phyloP scores from a whole-genome alignment of 2,113 vertebrate genomes.

The Dicentrarchus labrax region DNA sequence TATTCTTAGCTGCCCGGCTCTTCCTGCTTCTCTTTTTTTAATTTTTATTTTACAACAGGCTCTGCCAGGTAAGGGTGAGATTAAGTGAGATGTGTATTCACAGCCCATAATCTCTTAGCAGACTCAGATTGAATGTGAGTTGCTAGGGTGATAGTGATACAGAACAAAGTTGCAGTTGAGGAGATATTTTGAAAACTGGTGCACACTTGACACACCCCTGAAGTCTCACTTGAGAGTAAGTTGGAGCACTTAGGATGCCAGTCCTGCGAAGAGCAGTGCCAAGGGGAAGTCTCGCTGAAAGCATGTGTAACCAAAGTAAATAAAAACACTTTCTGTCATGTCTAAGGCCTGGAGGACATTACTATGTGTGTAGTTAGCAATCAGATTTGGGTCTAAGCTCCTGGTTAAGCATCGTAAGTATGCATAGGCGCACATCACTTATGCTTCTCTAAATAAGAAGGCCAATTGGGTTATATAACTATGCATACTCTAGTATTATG shows the following conservation, averaged over 20 bases:
- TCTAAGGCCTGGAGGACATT: not conserved
- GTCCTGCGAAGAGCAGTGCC: not conserved
- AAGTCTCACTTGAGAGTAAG: not conserved
- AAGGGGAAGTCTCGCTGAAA: not conserved
- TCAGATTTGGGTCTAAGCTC: not conserved
- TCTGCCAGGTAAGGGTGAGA: slow-evolving; percentile 51
- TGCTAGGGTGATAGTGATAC: not conserved
- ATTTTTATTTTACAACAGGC: slow-evolving; percentile 20
- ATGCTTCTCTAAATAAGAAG: not conserved
- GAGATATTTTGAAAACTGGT: not conserved
- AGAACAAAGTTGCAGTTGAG: not conserved
- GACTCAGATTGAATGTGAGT: not conserved
- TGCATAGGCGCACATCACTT: not conserved
- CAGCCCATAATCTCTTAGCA: slow-evolving; percentile 44
- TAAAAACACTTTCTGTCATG: not conserved
- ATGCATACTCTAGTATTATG: not conserved
- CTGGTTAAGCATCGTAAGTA: too few species aligned
- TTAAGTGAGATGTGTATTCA: slow-evolving; percentile 19
- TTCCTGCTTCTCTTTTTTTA: not conserved
- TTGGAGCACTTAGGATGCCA: not conserved
- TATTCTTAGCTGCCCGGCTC: slow-evolving; percentile 72
- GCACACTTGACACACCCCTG: not conserved
- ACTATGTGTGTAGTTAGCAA: not conserved
- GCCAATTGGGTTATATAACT: not conserved
- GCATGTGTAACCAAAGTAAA: not conserved